Conservation (phyloP, 2,888 invertebrate species). For the Dione juno region DNA sequence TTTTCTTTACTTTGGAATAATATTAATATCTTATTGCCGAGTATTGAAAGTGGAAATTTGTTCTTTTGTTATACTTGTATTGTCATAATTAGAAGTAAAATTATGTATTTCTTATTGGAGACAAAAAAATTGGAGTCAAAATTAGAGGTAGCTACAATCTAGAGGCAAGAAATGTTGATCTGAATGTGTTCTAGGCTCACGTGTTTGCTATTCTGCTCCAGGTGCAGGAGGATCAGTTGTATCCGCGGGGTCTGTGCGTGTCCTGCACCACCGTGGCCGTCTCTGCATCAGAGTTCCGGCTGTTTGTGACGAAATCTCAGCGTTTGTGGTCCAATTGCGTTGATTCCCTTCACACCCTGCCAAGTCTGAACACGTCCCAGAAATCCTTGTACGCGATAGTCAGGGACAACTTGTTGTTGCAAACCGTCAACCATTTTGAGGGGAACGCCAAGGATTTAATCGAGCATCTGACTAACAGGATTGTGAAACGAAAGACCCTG, state of each 20-base stretch:
- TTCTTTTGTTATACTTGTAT: no score
- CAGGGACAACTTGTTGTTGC: constrained; percentile 57
- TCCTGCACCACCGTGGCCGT: constrained; percentile 63
- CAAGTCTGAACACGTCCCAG: constrained; percentile 42
- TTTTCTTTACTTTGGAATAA: no score
- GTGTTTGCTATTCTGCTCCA: constrained; percentile 58
- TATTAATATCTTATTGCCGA: no score
- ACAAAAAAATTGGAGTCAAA: no score
- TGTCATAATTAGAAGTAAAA: no score
- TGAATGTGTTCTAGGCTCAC: no score
- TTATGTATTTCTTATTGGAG: no score
- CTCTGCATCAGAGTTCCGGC: constrained; percentile 66
- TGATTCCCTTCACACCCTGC: constrained; percentile 51
- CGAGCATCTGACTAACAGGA: constrained; percentile 55
- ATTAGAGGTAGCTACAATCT: not conserved
- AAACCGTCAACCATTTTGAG: constrained; percentile 59
- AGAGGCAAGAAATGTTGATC: no score
- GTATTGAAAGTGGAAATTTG: no score
- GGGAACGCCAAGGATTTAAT: constrained; percentile 58
- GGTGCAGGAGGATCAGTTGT: constrained; percentile 62
- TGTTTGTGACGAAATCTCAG: constrained; percentile 60
- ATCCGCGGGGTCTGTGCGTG: constrained; percentile 65
- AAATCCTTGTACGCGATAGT: constrained; percentile 66
- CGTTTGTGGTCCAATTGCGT: constrained; percentile 64
- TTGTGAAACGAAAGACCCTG: constrained; percentile 50